phyloP scores from a whole-genome alignment of 2,888 invertebrate genomes.

The Dascillus cervinus region DNA sequence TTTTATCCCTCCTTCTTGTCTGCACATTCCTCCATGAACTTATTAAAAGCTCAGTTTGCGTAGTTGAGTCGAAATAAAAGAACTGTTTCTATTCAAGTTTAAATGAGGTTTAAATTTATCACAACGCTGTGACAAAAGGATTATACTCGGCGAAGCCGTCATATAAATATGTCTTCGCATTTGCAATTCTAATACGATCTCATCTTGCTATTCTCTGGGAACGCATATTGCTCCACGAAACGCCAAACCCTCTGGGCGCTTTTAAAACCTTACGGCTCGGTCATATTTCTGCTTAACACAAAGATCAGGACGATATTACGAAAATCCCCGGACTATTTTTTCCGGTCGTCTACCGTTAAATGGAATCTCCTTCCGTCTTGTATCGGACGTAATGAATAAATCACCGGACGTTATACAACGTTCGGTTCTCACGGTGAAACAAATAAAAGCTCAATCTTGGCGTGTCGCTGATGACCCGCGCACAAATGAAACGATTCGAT shows the following conservation, averaged over 20 bases:
- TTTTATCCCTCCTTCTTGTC: conserved; percentile 11
- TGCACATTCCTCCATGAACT: conserved; percentile 13
- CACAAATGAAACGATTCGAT: too few relatives aligned
- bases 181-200: conserved; percentile 32
- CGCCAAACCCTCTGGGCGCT: conserved; percentile 25
- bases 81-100: conserved; percentile 25
- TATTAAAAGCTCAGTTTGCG: conserved; percentile 20
- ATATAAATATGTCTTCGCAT: conserved; percentile 27
- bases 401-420: too few relatives aligned
- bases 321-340: too few relatives aligned
- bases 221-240: conserved; percentile 27
- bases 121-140: conserved; percentile 23
- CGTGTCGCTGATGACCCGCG: too few relatives aligned
- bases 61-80: conserved; percentile 13
- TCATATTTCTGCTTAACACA: too few relatives aligned
- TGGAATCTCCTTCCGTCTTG: too few relatives aligned
- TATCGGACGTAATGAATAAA: too few relatives aligned
- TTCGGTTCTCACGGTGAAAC: too few relatives aligned
- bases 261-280: conserved; percentile 27
- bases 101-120: conserved; percentile 26
- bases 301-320: too few relatives aligned
- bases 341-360: too few relatives aligned
- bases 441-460: too few relatives aligned
- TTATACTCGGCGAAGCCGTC: conserved; percentile 21
- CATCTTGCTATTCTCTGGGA: conserved; percentile 24